Percentiles rank a stretch among this genome's conserved stretches.
Conservation (phyloP, 1,140 invertebrate genomes). For the Phenacoccus solenopsis region DNA sequence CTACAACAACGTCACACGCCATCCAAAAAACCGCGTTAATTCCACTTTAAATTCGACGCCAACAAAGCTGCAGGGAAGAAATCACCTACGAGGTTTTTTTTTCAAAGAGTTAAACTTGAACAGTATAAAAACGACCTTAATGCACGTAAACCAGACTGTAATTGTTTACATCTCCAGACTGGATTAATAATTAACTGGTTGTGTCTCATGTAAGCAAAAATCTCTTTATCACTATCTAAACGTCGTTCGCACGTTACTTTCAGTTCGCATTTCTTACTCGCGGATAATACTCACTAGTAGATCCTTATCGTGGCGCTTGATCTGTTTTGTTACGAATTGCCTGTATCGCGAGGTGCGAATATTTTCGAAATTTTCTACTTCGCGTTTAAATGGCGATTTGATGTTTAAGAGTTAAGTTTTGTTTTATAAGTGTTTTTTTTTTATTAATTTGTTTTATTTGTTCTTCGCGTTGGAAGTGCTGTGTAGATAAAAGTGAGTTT, state of each 20-base stretch:
- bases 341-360: not conserved
- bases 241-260: not conserved
- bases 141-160: not conserved
- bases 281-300: not conserved
- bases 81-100: no score
- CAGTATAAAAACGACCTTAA: not conserved
- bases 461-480: not conserved
- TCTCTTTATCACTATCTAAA: not conserved
- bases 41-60: no score
- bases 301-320: not conserved
- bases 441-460: not conserved
- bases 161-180: constrained; percentile 1
- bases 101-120: not conserved
- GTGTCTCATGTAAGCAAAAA: not conserved
- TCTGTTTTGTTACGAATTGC: not conserved
- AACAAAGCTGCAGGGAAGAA: no score
- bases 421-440: not conserved
- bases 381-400: not conserved
- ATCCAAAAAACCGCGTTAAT: not conserved
- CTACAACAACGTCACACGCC: no score
- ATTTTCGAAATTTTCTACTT: not conserved
- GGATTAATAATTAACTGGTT: not conserved
- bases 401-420: no score
- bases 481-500: no score
- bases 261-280: not conserved